Evolutionary conservation across 2,797 vertebrate genomes (phyloP).

Genomic region (Ceyx erithaca): DNA sequence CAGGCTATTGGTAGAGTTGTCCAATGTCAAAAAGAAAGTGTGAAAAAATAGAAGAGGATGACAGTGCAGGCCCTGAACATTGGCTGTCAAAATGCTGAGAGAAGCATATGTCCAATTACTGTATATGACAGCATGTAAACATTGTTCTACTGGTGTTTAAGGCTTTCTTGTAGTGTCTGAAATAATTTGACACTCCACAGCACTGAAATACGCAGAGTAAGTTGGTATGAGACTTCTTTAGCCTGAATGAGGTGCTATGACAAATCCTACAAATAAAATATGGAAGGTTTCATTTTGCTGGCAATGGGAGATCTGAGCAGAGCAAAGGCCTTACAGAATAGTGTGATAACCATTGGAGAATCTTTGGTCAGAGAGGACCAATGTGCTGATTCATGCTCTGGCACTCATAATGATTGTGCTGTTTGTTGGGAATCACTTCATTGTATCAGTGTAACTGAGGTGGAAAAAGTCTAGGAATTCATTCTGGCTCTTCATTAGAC

Average conservation of each 20-base stretch:
- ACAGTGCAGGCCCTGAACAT: background rate
- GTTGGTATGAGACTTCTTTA: background rate
- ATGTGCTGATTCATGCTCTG: constrained; percentile 63
- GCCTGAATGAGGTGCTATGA: constrained; percentile 61
- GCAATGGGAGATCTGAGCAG: background rate
- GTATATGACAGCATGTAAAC: background rate
- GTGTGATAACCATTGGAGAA: constrained; percentile 18
- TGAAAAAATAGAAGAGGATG: background rate
- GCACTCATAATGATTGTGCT: background rate
- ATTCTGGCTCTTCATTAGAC: constrained; percentile 64
- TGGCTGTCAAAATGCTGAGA: background rate
- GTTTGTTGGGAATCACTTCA: constrained; percentile 63
- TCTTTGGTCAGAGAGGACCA: background rate
- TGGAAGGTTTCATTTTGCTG: constrained; percentile 20
- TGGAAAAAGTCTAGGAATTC: constrained; percentile 52
- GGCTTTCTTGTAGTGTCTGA: background rate
- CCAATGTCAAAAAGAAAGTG: background rate
- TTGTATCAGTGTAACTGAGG: constrained; percentile 50
- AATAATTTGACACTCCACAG: background rate
- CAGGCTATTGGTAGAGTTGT: background rate
- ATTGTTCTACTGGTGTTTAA: background rate
- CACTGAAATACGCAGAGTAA: constrained; percentile 17
- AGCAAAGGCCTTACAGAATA: constrained; percentile 41
- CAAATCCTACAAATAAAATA: constrained; percentile 40
- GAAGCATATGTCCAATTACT: background rate